phyloP scores from a whole-genome alignment of 2,797 vertebrate species.

The Falco rusticolus region DNA sequence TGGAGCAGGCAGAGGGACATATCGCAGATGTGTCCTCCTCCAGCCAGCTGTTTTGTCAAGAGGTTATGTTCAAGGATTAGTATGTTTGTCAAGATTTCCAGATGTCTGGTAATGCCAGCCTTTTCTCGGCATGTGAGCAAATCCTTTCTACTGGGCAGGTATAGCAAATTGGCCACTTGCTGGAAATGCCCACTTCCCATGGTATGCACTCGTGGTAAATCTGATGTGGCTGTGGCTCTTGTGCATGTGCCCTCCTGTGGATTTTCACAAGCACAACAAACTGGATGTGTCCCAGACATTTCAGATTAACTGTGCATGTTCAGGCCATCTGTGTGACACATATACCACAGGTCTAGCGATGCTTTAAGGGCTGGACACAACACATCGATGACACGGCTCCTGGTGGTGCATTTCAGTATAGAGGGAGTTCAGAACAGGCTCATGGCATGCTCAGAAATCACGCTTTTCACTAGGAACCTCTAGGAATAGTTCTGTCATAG shows the following conservation, averaged over 20 bases:
- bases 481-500: not conserved
- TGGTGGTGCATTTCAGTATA: not conserved
- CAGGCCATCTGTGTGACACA: not conserved
- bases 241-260: not conserved
- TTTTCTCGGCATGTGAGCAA: not conserved
- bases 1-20: not conserved
- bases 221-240: not conserved
- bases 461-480: not conserved
- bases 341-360: not conserved
- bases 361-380: not conserved
- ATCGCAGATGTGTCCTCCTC: rapidly evolving
- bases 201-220: not conserved
- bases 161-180: not conserved
- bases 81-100: not conserved
- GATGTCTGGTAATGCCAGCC: not conserved
- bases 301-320: not conserved
- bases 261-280: not conserved
- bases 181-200: not conserved
- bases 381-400: not conserved
- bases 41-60: not conserved
- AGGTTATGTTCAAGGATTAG: not conserved
- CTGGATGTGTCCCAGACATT: not conserved
- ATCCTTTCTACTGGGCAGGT: not conserved
- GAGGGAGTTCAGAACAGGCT: not conserved
- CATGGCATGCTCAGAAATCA: not conserved